Evolutionary conservation across 2,888 invertebrate species (phyloP), one percentile per base, ranked within the genome.

Genomic region (Aelia acuminata): DNA sequence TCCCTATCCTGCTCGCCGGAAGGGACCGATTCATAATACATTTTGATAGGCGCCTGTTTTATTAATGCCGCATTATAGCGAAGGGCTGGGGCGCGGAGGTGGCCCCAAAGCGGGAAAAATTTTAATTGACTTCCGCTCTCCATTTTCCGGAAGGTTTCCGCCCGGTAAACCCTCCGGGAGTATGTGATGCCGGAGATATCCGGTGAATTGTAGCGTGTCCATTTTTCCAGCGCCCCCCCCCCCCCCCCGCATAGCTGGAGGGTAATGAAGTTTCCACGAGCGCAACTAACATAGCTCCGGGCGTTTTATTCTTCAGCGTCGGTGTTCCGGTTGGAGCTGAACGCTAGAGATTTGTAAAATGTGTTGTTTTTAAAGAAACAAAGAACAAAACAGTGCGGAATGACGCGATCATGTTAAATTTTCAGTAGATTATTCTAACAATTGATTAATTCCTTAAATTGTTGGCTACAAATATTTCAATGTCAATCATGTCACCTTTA

Each of bases 121-220:
- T 85, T 85, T 85, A 85, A 85, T 85, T 85, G 85, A 85, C 49
- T 50, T 49, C 49, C 35, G 85, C 85, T 75, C 50, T 53, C 85
- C 85, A 85, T 53, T 85, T 85, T 85, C 85, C 85, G 85, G 50
- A 35, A 50, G 85, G 35, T 49, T 85, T 85, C 85, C 85, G 39
- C 35, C 85, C 85, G 85, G 53, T 53, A 84, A 70, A 70, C 70
- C 70, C 70, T 15, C 70, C 70, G 70, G 70, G 70, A 70, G 35
- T 39, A 75, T 75, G 39, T 39, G 75, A 75, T 75, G 39, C 10
- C 75, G 75, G 39, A 39, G 75, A 75, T 75, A 75, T 75, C 75
- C 39, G 39, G 39, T 75, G 39, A 39, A 75, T 75, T 75, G 75
- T 75, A 39, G 39, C 39, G 20, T 22, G 20, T 20, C 39, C 75